These are phyloP conservation scores for Caenorhabditis briggsae DNA, from an alignment of 1,140 invertebrate genomes.

Conservation along the genomic window DNA sequence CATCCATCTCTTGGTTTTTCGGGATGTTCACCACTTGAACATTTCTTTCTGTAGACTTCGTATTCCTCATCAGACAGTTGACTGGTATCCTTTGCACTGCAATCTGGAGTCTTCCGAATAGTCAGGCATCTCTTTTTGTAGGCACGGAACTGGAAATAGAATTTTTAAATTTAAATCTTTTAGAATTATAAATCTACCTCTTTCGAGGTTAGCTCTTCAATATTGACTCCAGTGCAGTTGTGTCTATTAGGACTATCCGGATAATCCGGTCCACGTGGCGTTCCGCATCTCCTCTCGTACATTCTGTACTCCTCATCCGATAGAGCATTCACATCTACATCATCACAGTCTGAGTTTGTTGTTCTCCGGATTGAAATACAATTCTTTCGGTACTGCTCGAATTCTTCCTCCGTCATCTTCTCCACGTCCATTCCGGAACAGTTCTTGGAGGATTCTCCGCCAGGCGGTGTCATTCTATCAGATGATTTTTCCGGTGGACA, in stretches of 20 bases:
- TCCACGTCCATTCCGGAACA: background rate
- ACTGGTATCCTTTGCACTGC: background rate
- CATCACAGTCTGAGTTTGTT: background rate
- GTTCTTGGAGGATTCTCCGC: background rate
- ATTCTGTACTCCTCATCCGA: constrained; percentile 4
- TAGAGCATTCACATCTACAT: background rate
- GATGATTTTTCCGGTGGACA: no score
- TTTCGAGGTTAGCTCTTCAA: background rate
- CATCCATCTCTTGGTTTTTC: background rate
- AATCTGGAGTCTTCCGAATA: background rate
- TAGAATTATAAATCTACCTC: background rate
- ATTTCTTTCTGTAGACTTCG: background rate
- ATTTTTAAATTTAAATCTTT: background rate
- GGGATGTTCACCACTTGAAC: background rate
- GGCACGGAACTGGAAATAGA: background rate
- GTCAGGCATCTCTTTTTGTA: background rate
- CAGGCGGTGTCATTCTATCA: background rate
- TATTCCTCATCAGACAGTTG: constrained; percentile 32
- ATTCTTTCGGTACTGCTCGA: background rate
- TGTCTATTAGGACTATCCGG: background rate
- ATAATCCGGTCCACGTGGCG: background rate
- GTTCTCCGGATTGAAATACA: background rate
- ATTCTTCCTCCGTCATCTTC: background rate
- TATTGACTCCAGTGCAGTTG: background rate
- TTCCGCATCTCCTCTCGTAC: background rate